Evolutionary conservation across 2,888 invertebrate genomes (phyloP).

Genomic region (Spilarctia lutea): DNA sequence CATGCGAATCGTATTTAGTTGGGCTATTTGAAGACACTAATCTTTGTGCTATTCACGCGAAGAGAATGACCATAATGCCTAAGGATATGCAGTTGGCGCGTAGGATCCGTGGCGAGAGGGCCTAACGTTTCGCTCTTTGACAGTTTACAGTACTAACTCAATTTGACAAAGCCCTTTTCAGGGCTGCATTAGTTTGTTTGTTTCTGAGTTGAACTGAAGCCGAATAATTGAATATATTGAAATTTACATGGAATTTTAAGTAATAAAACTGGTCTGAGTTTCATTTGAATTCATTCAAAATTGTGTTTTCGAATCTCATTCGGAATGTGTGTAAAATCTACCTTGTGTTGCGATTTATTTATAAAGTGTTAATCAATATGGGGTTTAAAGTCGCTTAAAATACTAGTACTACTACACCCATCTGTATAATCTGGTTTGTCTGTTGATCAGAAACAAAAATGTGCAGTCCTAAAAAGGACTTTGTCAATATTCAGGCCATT

Average conservation of each 20-base stretch:
- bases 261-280: background rate
- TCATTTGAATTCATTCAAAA: background rate
- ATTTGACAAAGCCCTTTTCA: constrained; percentile 81
- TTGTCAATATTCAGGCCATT: constrained; percentile 28
- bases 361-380: background rate
- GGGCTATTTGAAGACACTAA: constrained; percentile 92
- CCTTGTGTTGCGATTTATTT: no score
- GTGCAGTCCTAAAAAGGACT: constrained; percentile 38
- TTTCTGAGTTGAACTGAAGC: constrained; percentile 28
- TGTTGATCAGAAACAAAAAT: constrained; percentile 16
- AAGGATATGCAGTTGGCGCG: constrained; percentile 76
- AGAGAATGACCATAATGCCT: constrained; percentile 78
- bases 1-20: constrained; percentile 88
- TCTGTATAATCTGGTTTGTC: background rate
- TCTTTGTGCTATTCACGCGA: constrained; percentile 91
- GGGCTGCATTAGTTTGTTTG: constrained; percentile 64
- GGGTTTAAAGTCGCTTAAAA: no score
- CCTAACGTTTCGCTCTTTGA: constrained; percentile 43
- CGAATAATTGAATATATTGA: background rate
- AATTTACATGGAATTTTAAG: background rate
- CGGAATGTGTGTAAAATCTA: no score
- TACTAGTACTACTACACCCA: no score
- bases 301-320: background rate
- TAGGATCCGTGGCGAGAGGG: constrained; percentile 73
- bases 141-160: background rate